Evolutionary conservation across 1,140 invertebrate species (phyloP), one percentile per base, ranked within the genome.

Genomic region (Lasioglossum albipes): DNA sequence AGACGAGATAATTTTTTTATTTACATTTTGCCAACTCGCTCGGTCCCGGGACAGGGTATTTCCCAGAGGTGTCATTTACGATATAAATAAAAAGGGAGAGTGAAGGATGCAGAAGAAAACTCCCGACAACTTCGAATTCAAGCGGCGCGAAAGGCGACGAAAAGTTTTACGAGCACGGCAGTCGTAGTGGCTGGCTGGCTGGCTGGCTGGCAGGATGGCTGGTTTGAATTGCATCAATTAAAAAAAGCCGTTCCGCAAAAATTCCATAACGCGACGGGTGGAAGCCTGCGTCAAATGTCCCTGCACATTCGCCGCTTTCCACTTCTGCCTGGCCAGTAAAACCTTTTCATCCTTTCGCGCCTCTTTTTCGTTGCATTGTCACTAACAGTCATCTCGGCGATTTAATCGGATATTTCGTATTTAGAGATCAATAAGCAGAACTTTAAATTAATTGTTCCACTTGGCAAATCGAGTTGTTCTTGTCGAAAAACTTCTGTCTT

Each of bases 181-280:
- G 86, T 76, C 79, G 85, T 76, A 45, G 59, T 45, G 57, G 62
- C 75, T 52, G 67, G 65, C 79, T 84, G 72, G 79, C 79, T 78
- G 82, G 77, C 57, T 59, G 57, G 62, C 80, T 42, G 65, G 61
- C 79, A n/a, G n/a, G 27, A 27, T 84, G 73, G 78, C 80, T 79
- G 82, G 78, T 88, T 87, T 88, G 83, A 89, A 86, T 89, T 83
- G 86, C 86, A 87, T 86, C 85, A 89, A 89, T 90, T 90, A 89
- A 90, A 89, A 88, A 85, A 89, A 83, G 76, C 76, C 84, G 87
- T 88, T 84, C 78, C 81, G 49, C 80, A 84, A 89, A 90, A 89
- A 89, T 90, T 88, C 86, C 85, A 90, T 88, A 84, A 88, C 74
- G 72, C 69, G 71, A 72, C 16, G 79, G 67, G 27, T 73, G 36